A percentile compares a stretch with the other conserved stretches of the same genome.
These are phyloP conservation scores for Aurelia aurita complex sp. Pacific DNA, from an alignment of 30 jellyfish, hydroid and myxozoan species.

Conservation along the genomic window DNA sequence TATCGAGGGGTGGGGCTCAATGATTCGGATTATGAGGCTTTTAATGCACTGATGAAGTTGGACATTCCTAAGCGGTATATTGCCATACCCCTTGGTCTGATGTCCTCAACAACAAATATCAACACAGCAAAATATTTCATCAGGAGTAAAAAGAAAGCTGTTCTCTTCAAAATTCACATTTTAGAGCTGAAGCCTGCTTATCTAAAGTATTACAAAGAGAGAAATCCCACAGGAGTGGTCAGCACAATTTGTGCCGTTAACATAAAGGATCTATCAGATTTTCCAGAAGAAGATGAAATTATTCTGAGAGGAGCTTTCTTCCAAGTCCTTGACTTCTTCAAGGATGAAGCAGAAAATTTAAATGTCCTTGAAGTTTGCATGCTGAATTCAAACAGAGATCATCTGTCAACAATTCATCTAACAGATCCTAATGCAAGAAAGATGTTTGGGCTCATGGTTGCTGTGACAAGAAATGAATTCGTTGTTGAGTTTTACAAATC, in stretches of 20 bases:
- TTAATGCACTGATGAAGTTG: constrained; percentile 29
- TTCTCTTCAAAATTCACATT: constrained; percentile 72
- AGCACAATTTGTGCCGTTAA: constrained; percentile 92
- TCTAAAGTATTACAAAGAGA: constrained; percentile 50
- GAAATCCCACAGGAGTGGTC: constrained; percentile 70
- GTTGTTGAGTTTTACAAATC: constrained; percentile 55
- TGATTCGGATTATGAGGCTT: constrained; percentile 57
- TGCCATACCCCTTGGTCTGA: constrained; percentile 80
- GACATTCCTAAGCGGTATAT: constrained; percentile 79
- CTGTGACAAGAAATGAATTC: constrained; percentile 80
- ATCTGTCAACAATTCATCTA: constrained; percentile 52
- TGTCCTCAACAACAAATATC: constrained; percentile 67
- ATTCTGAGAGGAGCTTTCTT: constrained; percentile 84
- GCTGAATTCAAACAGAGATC: constrained; percentile 91
- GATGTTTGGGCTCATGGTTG: constrained; percentile 85
- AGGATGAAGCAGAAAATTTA: constrained; percentile 37
- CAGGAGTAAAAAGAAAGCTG: constrained; percentile 40
- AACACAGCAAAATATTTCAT: constrained; percentile 56
- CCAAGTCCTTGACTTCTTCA: constrained; percentile 75
- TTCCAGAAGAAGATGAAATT: constrained; percentile 76
- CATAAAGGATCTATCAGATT: constrained; percentile 67
- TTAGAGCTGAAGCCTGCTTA: constrained; percentile 59
- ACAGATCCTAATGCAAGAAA: constrained; percentile 82
- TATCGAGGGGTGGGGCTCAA: constrained; percentile 80
- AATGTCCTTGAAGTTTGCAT: constrained; percentile 80